Evolutionary conservation across 2,888 invertebrate genomes (phyloP).

Genomic region (Thecocarcelia acutangulata): DNA sequence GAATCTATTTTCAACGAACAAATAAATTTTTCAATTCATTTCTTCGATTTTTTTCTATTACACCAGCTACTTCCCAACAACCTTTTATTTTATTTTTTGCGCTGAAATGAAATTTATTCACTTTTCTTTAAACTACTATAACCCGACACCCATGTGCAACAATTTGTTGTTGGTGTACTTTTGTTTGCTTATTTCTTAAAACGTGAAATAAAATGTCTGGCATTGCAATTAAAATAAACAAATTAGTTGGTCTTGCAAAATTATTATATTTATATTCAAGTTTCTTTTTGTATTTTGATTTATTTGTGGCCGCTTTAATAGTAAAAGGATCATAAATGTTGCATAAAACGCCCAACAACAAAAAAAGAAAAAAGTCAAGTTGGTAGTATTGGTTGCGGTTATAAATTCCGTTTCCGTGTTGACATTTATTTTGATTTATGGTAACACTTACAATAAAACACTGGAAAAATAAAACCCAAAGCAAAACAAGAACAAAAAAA

Average conservation of each 20-base stretch:
- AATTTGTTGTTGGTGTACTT: slow-evolving; percentile 1
- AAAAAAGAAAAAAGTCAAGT: background rate
- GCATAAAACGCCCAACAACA: background rate
- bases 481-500: slow-evolving; percentile 8
- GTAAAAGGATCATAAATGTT: slow-evolving; percentile 8
- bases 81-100: too few species aligned
- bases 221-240: background rate
- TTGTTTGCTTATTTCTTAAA: slow-evolving; percentile 21
- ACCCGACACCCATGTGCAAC: slow-evolving; percentile 18
- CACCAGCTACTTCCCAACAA: too few species aligned
- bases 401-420: slow-evolving; percentile 69
- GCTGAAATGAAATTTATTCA: too few species aligned
- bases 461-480: slow-evolving; percentile 13
- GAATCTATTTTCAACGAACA: too few species aligned
- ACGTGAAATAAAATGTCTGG: slow-evolving; percentile 14
- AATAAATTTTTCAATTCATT: too few species aligned
- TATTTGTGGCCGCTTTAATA: background rate
- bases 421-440: slow-evolving; percentile 72
- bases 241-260: slow-evolving; percentile 43
- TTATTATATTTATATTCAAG: background rate
- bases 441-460: slow-evolving; percentile 68
- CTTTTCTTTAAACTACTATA: too few species aligned
- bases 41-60: too few species aligned
- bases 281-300: background rate
- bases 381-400: slow-evolving; percentile 63